Evolutionary conservation across 2,113 vertebrate genomes (phyloP), one percentile per base, ranked within the genome.

Genomic region (Hippocampus barbouri): DNA sequence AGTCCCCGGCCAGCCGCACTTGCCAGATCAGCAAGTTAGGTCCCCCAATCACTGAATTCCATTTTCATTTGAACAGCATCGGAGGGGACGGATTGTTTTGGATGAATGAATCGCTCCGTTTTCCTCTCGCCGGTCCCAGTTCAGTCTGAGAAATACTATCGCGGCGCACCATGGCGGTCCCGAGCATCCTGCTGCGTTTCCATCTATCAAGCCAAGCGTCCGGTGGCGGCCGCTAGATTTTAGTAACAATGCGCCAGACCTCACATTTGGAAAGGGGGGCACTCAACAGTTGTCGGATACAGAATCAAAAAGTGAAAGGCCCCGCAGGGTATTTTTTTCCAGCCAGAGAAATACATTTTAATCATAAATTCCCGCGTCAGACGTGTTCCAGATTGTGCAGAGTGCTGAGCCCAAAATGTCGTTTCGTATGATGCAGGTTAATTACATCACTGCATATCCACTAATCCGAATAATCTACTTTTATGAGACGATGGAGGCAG

Each of bases 381-480:
- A 75, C 69, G 60, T 61, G 15, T 34, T 79, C 71, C 74, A 66
- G 66, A 66, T 64, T 59, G 59, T 62, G 45, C 62, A 51, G 16
- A 66, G 73, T 79, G 63, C 74, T 75, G 66, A 72, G 51, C n/a
- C 5, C 68, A 51, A 66, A 76, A 27, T 63, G 40, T 56, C 16
- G n/a, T 30, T 45, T 34, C 2, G 34, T 56, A 83, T 84, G 61
- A 77, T 68, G 72, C 38, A 59, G 63, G 71, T 69, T 54, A 72
- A 73, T n/a, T 51, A 14, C 45, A 86, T 84, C 70, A 75, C 70
- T 70, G 45, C 59, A 76, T 71, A 76, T 77, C 68, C 70, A 65
- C 5, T 88, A 88, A 90, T 84, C 84, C 84, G 30, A 66, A 30
- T 79, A 85, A 85, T 90, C 83, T 68, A 47, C 70, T 80, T 76